phyloP scores from a whole-genome alignment of 2,113 vertebrate genomes.

The Thomomys bottae region DNA sequence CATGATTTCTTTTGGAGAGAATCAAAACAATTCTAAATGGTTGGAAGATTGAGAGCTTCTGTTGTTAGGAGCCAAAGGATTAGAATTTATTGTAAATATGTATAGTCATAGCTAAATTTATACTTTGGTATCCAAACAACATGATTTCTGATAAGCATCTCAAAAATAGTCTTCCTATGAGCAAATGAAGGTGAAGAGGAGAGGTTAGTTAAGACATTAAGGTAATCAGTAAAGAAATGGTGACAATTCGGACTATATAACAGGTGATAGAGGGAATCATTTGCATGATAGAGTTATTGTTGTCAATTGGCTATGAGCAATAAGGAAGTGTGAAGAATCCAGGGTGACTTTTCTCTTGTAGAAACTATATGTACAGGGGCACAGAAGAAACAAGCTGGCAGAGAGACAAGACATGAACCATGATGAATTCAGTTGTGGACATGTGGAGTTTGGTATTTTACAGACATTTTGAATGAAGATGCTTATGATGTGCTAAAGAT shows the following conservation, averaged over 20 bases:
- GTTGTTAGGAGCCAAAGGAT: background rate
- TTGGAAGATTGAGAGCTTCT: background rate
- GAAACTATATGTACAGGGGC: background rate
- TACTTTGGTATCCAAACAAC: background rate
- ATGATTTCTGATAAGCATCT: background rate
- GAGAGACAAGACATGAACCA: background rate
- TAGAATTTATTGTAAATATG: slow-evolving; percentile 12
- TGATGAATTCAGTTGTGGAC: background rate
- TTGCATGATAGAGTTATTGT: background rate
- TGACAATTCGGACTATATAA: background rate
- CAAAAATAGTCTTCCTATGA: background rate
- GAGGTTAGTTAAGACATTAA: background rate
- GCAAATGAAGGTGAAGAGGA: background rate
- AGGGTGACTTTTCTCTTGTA: background rate
- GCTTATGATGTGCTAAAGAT: background rate
- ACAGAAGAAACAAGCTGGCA: background rate
- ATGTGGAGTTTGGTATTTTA: background rate
- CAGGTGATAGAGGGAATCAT: background rate
- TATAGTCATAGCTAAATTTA: background rate
- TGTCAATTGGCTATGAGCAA: background rate
- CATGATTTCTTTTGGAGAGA: background rate
- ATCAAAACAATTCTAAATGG: background rate
- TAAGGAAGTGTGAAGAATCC: background rate
- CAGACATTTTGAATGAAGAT: background rate
- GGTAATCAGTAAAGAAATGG: background rate